phyloP scores from a whole-genome alignment of 2,797 vertebrate genomes.

The Uromys caudimaculatus region DNA sequence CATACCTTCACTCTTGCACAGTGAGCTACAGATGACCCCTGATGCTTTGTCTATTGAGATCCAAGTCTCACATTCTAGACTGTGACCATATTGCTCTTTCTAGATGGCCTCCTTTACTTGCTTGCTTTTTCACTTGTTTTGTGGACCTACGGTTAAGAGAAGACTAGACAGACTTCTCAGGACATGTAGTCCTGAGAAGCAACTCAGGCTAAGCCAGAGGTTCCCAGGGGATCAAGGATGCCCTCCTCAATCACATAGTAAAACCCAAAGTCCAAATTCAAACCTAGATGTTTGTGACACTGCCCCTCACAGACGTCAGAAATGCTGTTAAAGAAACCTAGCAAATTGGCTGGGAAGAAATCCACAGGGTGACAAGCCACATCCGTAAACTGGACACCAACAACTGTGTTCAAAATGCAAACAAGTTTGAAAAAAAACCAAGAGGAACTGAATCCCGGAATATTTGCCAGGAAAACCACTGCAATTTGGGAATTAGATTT shows the following conservation, averaged over 20 bases:
- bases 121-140: neutral
- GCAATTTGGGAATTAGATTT: constrained; percentile 26
- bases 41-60: too few species aligned
- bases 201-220: neutral
- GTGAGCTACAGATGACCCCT: accelerated
- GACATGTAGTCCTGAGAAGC: neutral
- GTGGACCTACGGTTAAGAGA: neutral
- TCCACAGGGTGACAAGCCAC: neutral
- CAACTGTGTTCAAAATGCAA: constrained; percentile 3
- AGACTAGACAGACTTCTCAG: neutral
- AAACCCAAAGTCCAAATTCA: neutral
- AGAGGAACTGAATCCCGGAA: constrained; percentile 34
- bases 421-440: neutral
- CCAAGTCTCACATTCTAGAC: neutral
- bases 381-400: neutral
- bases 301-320: neutral
- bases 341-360: neutral
- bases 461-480: neutral
- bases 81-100: neutral
- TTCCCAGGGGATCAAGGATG: neutral
- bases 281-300: neutral
- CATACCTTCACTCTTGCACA: accelerated
- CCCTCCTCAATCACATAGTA: neutral
- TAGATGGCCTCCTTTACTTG: neutral
- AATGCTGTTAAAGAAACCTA: neutral